phyloP scores from a whole-genome alignment of 1,140 invertebrate genomes.

The Drosophila obscura region DNA sequence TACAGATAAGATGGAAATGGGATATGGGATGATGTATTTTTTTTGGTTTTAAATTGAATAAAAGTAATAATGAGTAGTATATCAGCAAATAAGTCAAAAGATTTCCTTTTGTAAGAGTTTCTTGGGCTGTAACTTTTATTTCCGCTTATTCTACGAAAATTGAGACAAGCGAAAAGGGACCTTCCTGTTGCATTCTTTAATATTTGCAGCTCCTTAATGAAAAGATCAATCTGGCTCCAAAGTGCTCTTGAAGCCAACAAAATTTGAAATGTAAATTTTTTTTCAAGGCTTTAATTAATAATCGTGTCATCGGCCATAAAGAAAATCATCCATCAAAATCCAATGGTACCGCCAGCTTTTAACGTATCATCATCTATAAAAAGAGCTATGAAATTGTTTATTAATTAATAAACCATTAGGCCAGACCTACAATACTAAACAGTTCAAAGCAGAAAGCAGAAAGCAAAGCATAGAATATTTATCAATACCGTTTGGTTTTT shows the following conservation, averaged over 20 bases:
- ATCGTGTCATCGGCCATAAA: conserved; percentile 57
- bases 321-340: conserved; percentile 54
- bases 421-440: conserved; percentile 21
- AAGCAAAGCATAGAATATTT: conserved; percentile 40
- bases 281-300: conserved; percentile 55
- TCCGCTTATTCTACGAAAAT: too few relatives aligned
- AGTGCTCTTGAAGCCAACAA: not conserved
- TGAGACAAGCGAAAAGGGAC: too few relatives aligned
- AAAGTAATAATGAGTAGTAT: too few relatives aligned
- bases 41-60: not conserved
- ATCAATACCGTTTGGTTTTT: conserved; percentile 54
- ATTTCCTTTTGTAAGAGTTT: too few relatives aligned
- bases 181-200: not conserved
- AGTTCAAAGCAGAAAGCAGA: not conserved
- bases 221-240: conserved; percentile 4
- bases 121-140: too few relatives aligned
- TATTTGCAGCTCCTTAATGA: not conserved
- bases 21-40: not conserved
- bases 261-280: conserved; percentile 10
- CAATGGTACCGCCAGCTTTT: conserved; percentile 9
- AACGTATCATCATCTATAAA: conserved; percentile 44
- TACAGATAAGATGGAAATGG: conserved; percentile 1
- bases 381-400: conserved; percentile 30
- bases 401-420: conserved; percentile 76
- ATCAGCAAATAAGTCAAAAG: too few relatives aligned